Conservation (phyloP, 2,113 vertebrate genomes). For the Campylorhamphus procurvoides region DNA sequence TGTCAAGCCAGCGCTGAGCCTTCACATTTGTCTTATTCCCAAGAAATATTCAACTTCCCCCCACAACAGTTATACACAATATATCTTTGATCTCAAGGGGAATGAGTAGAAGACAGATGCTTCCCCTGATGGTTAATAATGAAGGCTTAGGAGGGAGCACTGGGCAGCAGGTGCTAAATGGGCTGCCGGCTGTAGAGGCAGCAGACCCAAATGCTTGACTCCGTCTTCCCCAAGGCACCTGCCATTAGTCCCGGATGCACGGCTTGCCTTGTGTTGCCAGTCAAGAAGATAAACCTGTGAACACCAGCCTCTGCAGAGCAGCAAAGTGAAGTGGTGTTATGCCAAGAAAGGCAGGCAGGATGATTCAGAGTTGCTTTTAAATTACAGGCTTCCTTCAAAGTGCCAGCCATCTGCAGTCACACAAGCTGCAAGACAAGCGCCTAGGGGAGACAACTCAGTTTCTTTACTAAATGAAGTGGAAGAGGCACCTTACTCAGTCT, state of each 20-base stretch:
- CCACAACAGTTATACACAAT: too few species aligned
- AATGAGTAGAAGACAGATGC: background rate
- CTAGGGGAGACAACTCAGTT: conserved; percentile 1
- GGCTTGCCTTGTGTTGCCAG: background rate
- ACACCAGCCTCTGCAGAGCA: background rate
- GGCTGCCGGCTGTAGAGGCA: background rate
- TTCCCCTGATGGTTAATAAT: background rate
- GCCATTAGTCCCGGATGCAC: background rate
- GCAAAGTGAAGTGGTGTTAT: background rate
- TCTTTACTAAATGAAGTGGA: conserved; percentile 32
- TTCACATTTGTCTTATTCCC: background rate
- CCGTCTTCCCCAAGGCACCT: background rate
- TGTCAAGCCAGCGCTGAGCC: background rate
- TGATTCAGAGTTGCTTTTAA: conserved; percentile 36
- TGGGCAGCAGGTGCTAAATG: background rate
- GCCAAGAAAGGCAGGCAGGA: conserved; percentile 25
- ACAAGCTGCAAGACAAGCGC: background rate
- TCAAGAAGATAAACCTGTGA: background rate
- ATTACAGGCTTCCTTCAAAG: conserved; percentile 16
- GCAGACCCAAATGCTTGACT: background rate
- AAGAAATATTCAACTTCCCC: background rate
- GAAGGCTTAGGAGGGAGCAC: background rate
- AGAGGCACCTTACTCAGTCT: conserved; percentile 30
- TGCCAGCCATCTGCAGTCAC: conserved; percentile 28
- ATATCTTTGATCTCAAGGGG: background rate